Conservation (phyloP, 2,888 invertebrate genomes). For the Synergus gifuensis region DNA sequence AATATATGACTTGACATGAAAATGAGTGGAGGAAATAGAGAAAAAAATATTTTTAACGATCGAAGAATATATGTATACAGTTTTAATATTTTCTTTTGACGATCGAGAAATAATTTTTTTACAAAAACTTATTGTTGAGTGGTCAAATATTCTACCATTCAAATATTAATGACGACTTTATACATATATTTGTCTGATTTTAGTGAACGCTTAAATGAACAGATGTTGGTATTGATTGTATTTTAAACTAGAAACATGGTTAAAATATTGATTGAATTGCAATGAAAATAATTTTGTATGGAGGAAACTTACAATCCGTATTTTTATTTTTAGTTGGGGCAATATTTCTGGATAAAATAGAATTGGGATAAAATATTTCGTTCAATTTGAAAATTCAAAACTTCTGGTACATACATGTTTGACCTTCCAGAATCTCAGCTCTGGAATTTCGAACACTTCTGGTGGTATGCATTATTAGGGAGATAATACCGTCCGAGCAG, state of each 20-base stretch:
- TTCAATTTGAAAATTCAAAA: too few relatives aligned
- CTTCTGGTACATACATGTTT: neutral
- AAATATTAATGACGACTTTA: neutral
- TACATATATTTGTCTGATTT: neutral
- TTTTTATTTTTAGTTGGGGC: too few relatives aligned
- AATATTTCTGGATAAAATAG: too few relatives aligned
- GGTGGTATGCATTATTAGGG: slow-evolving; percentile 21
- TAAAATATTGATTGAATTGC: too few relatives aligned
- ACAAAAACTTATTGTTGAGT: too few relatives aligned
- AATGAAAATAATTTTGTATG: too few relatives aligned
- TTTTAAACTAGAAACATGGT: too few relatives aligned
- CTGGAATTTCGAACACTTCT: slow-evolving; percentile 13
- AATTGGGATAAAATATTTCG: too few relatives aligned
- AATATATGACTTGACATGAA: neutral
- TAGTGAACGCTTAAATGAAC: neutral
- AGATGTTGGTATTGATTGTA: too few relatives aligned
- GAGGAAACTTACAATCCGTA: too few relatives aligned
- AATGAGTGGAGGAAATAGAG: neutral
- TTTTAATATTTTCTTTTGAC: neutral
- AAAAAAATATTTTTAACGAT: neutral
- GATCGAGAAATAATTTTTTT: too few relatives aligned
- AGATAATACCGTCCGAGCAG: slow-evolving; percentile 6
- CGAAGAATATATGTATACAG: neutral
- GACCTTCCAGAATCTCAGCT: slow-evolving; percentile 12
- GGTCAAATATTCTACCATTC: too few relatives aligned